Evolutionary conservation across 2,797 vertebrate species (phyloP).

Genomic region (Muraenolepis orangiensis): DNA sequence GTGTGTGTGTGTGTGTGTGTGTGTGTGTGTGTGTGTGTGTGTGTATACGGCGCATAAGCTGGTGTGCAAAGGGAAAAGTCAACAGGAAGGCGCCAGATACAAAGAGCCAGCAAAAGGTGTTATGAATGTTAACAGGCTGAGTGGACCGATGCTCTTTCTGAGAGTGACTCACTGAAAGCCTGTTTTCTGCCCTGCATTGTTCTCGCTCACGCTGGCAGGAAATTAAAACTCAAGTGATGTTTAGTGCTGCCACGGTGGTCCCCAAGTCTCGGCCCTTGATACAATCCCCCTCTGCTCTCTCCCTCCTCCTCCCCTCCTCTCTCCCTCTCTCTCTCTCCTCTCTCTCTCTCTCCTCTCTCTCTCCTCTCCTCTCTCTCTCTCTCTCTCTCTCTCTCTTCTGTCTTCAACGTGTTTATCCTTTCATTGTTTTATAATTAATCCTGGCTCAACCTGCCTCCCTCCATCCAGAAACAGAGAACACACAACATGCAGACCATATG

Average conservation of each 20-base stretch:
- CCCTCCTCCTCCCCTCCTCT: not conserved
- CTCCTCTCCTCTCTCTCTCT: no score
- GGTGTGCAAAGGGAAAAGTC: not conserved
- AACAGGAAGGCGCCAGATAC: conserved; percentile 31
- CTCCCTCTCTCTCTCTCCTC: not conserved
- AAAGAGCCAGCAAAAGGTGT: conserved; percentile 28
- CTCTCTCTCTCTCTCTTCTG: no score
- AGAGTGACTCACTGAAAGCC: conserved; percentile 60
- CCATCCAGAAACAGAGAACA: not conserved
- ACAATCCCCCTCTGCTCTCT: not conserved
- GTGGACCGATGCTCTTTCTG: conserved; percentile 35
- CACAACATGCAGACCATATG: not conserved
- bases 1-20: conserved; percentile 15
- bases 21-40: conserved; percentile 13
- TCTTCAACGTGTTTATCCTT: no score
- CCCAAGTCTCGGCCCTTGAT: conserved; percentile 34
- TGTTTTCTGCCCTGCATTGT: conserved; percentile 58
- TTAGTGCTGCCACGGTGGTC: conserved; percentile 41
- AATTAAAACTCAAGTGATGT: conserved; percentile 60
- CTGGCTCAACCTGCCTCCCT: no score
- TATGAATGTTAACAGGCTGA: conserved; percentile 56
- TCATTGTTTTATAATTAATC: no score
- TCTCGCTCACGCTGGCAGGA: conserved; percentile 59
- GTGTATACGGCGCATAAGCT: not conserved
- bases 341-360: not conserved